Evolutionary conservation across 1,140 invertebrate genomes (phyloP).

Genomic region (Linepithema humile): DNA sequence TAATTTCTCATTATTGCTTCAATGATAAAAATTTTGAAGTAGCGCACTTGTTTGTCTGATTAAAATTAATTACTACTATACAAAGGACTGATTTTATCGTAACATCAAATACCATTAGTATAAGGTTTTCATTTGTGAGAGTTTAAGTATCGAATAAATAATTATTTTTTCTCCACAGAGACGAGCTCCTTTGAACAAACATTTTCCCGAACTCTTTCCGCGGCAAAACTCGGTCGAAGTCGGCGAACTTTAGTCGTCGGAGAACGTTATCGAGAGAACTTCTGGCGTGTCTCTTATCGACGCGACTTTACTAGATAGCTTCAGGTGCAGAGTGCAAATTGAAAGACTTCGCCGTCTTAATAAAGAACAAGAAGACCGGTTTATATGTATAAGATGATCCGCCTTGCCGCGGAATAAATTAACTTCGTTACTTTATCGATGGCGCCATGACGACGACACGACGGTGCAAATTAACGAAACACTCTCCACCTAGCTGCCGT

Average conservation of each 20-base stretch:
- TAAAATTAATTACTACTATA: neutral
- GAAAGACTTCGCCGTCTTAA: conserved; percentile 51
- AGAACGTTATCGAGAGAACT: conserved; percentile 43
- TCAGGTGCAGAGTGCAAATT: conserved; percentile 52
- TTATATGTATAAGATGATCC: conserved; percentile 66
- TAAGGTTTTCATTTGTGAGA: too few relatives aligned
- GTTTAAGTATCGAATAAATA: conserved; percentile 29
- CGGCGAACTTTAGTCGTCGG: conserved; percentile 35
- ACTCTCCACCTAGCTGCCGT: conserved; percentile 34
- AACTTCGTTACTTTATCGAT: conserved; percentile 67
- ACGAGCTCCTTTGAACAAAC: conserved; percentile 30
- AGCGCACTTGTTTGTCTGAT: neutral
- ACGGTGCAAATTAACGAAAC: conserved; percentile 67
- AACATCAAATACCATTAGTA: neutral
- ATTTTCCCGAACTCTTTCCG: conserved; percentile 36
- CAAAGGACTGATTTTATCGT: neutral
- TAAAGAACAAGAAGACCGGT: conserved; percentile 36
- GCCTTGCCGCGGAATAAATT: conserved; percentile 62
- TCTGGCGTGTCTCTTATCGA: conserved; percentile 47
- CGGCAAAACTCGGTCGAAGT: conserved; percentile 54
- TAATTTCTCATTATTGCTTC: neutral
- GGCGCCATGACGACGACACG: neutral
- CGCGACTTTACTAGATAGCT: conserved; percentile 51
- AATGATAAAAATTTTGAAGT: neutral
- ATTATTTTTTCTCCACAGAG: conserved; percentile 23